Percentiles rank a stretch among this genome's conserved stretches.
Conservation (phyloP, 1,140 invertebrate species). For the Atopsyche davidsoni region DNA sequence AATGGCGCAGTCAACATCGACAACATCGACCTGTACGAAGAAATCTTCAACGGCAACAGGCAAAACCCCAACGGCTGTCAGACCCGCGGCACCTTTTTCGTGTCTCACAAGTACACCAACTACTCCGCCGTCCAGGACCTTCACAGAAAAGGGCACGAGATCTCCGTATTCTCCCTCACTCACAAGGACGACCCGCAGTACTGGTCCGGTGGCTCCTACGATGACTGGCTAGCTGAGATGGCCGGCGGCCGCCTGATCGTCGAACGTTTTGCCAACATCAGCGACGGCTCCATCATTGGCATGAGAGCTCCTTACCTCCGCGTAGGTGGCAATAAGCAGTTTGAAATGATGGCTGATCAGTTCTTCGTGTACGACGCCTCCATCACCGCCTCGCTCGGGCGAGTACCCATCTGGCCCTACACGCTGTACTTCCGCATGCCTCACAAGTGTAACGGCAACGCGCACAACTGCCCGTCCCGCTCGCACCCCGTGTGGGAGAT, state of each 20-base stretch:
- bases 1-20: constrained; percentile 92
- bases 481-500: constrained; percentile 93
- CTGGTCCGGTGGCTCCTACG: constrained; percentile 81
- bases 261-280: constrained; percentile 86
- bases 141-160: constrained; percentile 88
- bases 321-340: constrained; percentile 91
- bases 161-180: constrained; percentile 88
- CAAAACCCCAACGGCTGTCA: constrained; percentile 91
- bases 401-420: constrained; percentile 92
- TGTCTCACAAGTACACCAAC: constrained; percentile 94
- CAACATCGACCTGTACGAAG: constrained; percentile 88
- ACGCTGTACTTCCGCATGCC: constrained; percentile 93
- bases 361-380: constrained; percentile 93
- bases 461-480: constrained; percentile 83
- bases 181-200: constrained; percentile 86
- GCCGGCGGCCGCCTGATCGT: constrained; percentile 83
- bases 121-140: constrained; percentile 91
- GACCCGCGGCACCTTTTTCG: constrained; percentile 90
- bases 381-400: constrained; percentile 81
- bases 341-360: constrained; percentile 93
- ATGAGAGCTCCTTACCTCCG: constrained; percentile 84
- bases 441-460: constrained; percentile 89
- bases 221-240: constrained; percentile 94
- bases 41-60: constrained; percentile 79
- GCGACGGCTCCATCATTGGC: constrained; percentile 82